Evolutionary conservation across 2,888 invertebrate species (phyloP).

Genomic region (Mythimna ferrago): DNA sequence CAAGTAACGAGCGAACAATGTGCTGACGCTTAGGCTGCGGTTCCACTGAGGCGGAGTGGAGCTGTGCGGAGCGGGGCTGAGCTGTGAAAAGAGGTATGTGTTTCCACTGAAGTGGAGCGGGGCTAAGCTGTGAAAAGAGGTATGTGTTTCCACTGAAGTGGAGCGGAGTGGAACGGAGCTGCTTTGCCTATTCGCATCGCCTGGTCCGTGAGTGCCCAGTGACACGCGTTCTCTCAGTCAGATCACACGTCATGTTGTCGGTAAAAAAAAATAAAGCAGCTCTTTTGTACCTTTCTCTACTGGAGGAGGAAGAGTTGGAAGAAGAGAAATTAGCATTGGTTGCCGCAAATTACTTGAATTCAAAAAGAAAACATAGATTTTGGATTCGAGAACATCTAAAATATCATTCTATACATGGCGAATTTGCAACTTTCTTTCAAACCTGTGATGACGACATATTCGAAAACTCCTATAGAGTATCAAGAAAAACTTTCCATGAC

Average conservation of each 20-base stretch:
- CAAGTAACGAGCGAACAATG: too few species aligned
- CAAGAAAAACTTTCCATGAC: not conserved
- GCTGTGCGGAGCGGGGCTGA: too few species aligned
- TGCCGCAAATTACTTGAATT: not conserved
- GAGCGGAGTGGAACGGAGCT: too few species aligned
- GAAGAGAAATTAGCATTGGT: not conserved
- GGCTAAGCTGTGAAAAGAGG: too few species aligned
- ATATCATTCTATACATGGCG: not conserved
- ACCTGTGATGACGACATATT: not conserved
- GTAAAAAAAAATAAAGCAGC: not conserved
- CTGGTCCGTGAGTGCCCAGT: too few species aligned
- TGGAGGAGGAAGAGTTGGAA: not conserved
- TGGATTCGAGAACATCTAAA: constrained; percentile 1
- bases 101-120: too few species aligned
- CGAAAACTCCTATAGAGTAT: not conserved
- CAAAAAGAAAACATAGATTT: not conserved
- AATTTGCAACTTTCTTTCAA: not conserved
- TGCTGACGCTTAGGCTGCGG: not conserved
- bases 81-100: too few species aligned
- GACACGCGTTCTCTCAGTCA: too few species aligned
- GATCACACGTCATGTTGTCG: too few species aligned
- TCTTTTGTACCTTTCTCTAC: not conserved
- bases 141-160: too few species aligned
- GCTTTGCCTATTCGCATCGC: too few species aligned
- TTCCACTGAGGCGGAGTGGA: not conserved